phyloP scores from a whole-genome alignment of 2,888 invertebrate species.

The Catonia carolina region DNA sequence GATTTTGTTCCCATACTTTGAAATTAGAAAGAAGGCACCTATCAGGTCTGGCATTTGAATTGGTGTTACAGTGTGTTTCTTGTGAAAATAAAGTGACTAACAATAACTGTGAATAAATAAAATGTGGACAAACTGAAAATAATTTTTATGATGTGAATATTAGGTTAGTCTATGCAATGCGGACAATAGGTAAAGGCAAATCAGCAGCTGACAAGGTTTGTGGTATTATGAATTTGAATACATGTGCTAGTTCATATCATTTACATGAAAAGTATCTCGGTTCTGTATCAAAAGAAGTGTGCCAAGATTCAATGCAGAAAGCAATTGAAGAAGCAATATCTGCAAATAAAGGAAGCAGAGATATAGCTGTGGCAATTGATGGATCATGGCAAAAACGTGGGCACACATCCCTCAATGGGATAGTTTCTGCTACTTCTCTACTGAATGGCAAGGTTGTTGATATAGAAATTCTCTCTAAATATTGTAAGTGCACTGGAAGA shows the following conservation, averaged over 20 bases:
- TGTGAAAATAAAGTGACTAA: neutral
- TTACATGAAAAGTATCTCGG: neutral
- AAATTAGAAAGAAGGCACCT: neutral
- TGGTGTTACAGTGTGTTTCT: neutral
- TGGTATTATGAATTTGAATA: neutral
- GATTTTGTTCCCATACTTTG: neutral
- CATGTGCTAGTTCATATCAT: neutral
- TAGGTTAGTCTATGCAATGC: neutral
- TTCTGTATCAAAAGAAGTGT: neutral
- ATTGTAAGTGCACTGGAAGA: neutral
- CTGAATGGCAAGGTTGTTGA: neutral
- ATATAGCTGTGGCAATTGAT: neutral
- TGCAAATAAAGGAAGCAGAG: neutral
- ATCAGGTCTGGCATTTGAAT: neutral
- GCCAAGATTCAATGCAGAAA: neutral
- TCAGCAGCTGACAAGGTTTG: conserved; percentile 3
- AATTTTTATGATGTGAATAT: neutral
- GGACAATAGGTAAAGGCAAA: neutral
- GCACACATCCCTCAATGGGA: neutral
- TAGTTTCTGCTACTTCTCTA: neutral
- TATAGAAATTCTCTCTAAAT: neutral
- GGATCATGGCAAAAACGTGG: neutral
- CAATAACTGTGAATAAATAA: neutral
- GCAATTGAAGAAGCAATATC: neutral
- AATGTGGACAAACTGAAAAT: neutral